Conservation (phyloP, 35 echinoderm and acorn worm species). For the Ptychodera flava region DNA sequence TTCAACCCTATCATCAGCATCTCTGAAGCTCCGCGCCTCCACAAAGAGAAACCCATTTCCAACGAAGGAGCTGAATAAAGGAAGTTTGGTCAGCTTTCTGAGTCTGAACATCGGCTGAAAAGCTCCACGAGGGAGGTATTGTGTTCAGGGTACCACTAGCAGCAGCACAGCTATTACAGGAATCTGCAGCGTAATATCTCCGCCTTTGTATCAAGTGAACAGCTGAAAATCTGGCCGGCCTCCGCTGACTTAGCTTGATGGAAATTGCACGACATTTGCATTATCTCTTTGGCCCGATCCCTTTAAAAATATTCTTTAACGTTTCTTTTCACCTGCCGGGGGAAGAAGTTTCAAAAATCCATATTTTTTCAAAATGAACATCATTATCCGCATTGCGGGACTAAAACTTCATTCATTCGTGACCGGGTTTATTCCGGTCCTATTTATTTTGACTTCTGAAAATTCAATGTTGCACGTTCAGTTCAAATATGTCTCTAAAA, state of each 20-base stretch:
- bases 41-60: not conserved
- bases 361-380: conserved; percentile 2
- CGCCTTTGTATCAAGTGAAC: not conserved
- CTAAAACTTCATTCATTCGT: not conserved
- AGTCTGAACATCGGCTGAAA: not conserved
- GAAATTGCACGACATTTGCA: not conserved
- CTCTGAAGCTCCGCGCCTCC: not conserved
- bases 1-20: not conserved
- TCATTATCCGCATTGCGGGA: not conserved
- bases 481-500: too few relatives aligned
- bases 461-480: too few relatives aligned
- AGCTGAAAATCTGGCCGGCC: not conserved
- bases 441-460: too few relatives aligned
- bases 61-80: not conserved
- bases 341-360: conserved; percentile 1
- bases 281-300: not conserved
- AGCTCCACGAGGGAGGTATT: not conserved
- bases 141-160: not conserved
- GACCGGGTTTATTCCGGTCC: too few relatives aligned
- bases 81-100: not conserved
- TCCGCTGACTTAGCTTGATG: not conserved
- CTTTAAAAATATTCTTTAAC: not conserved
- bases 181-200: not conserved
- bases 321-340: not conserved
- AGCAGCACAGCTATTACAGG: not conserved